Evolutionary conservation across 2,797 vertebrate species (phyloP).

Genomic region (Mormyrops boulengeri): DNA sequence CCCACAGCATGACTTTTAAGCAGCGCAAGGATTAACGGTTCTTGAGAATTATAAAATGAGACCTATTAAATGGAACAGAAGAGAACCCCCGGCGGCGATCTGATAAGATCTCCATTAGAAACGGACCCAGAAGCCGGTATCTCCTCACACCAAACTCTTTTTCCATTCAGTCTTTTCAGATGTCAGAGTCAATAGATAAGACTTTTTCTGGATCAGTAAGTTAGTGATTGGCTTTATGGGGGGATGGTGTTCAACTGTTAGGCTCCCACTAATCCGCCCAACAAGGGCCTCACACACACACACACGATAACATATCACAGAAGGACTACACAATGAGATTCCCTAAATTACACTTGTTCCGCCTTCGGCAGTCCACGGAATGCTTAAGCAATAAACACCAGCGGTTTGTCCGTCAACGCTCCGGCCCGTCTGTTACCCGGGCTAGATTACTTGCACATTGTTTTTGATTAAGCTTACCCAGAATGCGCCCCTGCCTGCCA

Average conservation of each 20-base stretch:
- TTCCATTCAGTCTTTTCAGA: slow-evolving; percentile 22
- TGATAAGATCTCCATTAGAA: slow-evolving; percentile 46
- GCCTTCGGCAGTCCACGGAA: not conserved
- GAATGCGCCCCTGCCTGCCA: slow-evolving; percentile 30
- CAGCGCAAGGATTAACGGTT: not conserved
- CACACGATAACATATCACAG: not conserved
- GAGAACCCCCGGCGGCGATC: slow-evolving; percentile 29
- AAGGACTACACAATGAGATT: not conserved
- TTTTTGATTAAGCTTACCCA: slow-evolving; percentile 38
- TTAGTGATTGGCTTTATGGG: not conserved
- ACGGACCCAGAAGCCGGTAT: slow-evolving; percentile 39
- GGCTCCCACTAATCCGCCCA: not conserved
- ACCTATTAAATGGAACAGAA: slow-evolving; percentile 31
- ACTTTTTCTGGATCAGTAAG: not conserved
- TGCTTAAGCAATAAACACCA: not conserved
- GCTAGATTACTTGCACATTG: slow-evolving; percentile 38
- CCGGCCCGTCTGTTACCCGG: not conserved
- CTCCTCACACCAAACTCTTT: slow-evolving; percentile 18
- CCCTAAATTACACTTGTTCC: not conserved
- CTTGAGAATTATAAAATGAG: slow-evolving; percentile 36
- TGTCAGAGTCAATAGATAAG: slow-evolving; percentile 13
- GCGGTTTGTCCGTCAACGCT: not conserved
- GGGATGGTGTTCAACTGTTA: not conserved
- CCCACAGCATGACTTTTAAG: slow-evolving; percentile 27
- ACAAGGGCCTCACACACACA: not conserved